Percentiles rank a stretch among this genome's conserved stretches.
Conservation (phyloP, 2,888 invertebrate genomes). For the Bellardia pandia region DNA sequence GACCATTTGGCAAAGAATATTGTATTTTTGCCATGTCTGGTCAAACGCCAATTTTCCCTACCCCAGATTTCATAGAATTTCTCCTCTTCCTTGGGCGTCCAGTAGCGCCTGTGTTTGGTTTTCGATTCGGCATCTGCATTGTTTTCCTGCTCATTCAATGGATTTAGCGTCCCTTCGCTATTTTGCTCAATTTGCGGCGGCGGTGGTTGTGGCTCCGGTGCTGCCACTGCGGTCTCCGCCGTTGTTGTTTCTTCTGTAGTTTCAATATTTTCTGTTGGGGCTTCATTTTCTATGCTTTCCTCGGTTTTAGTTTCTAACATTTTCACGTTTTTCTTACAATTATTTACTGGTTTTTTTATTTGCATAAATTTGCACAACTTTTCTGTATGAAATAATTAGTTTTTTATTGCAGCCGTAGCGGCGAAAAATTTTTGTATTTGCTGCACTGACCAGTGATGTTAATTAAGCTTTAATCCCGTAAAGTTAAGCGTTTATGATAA, state of each 20-base stretch:
- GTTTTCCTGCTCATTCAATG: conserved; percentile 72
- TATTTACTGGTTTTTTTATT: conserved; percentile 16
- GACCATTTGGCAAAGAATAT: conserved; percentile 80
- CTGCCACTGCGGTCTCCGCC: conserved; percentile 3
- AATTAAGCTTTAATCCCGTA: neutral
- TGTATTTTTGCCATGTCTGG: conserved; percentile 80
- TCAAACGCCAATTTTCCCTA: conserved; percentile 81
- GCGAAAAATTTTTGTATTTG: conserved; percentile 70
- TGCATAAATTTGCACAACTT: conserved; percentile 32
- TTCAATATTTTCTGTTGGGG: neutral
- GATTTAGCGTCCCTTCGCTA: conserved; percentile 58
- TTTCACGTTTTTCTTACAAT: conserved; percentile 18
- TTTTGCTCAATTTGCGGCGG: conserved; percentile 39
- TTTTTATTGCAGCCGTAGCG: conserved; percentile 67
- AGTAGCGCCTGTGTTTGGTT: conserved; percentile 79
- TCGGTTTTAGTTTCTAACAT: conserved; percentile 62
- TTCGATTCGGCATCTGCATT: conserved; percentile 77
- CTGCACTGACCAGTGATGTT: conserved; percentile 37
- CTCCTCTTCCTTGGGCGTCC: conserved; percentile 81
- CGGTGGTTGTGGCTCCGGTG: conserved; percentile 25
- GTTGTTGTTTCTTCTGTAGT: conserved; percentile 24
- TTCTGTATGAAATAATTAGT: conserved; percentile 42
- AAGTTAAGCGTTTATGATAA: too few species aligned
- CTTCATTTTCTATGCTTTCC: conserved; percentile 34
- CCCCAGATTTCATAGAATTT: conserved; percentile 81